Evolutionary conservation across 2,113 vertebrate genomes (phyloP).

Genomic region (Brachypodius melanocephalos): DNA sequence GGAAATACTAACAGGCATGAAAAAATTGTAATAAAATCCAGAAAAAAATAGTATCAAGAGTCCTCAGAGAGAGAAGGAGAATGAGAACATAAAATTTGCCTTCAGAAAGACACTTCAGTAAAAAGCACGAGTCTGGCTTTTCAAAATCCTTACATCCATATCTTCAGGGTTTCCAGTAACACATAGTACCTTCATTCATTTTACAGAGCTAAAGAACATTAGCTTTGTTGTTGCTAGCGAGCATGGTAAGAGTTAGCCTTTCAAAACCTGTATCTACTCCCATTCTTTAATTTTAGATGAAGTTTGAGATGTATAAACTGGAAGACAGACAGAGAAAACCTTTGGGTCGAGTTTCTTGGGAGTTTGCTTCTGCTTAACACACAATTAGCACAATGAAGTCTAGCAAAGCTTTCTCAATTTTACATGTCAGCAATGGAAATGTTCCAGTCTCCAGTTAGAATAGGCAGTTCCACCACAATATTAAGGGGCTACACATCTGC

Average conservation of each 20-base stretch:
- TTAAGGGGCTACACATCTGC: neutral
- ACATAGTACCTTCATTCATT: neutral
- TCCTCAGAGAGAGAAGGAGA: neutral
- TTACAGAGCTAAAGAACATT: neutral
- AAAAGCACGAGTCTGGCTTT: neutral
- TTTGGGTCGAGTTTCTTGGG: neutral
- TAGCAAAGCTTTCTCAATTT: neutral
- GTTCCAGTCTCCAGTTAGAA: neutral
- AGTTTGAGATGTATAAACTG: neutral
- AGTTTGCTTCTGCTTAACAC: neutral
- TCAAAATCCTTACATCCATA: neutral
- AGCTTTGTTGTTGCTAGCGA: neutral
- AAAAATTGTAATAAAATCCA: neutral
- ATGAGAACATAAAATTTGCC: neutral
- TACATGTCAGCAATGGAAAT: neutral
- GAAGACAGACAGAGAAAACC: neutral
- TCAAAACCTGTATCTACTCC: neutral
- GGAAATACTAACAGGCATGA: neutral
- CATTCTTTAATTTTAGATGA: conserved; percentile 22
- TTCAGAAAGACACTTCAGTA: neutral
- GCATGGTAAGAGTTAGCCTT: neutral
- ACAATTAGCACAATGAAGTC: neutral
- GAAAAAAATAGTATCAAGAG: neutral
- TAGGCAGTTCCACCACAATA: neutral
- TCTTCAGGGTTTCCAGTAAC: neutral